Base-by-base conservation (phyloP, 2,888 invertebrate species). In the Chaitophorus viminalis region DNA sequence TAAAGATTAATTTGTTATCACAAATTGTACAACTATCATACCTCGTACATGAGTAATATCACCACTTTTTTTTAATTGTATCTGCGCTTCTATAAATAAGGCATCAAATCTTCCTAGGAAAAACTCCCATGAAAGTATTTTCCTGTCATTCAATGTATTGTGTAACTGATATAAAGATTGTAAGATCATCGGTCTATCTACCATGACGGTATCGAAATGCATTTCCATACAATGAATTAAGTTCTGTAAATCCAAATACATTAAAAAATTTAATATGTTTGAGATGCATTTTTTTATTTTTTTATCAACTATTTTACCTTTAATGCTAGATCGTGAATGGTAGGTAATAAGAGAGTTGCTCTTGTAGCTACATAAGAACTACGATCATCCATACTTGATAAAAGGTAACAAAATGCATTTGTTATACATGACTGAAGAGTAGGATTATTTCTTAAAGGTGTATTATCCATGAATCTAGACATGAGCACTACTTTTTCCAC, bases 131-230 rank as follows among this genome's bases (percentile, higher is more conserved):
- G 96, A 95, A 29, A 99, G 93, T 89, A 99, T 96, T 90, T 95
- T 94, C 77, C 98, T 93, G 91, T 98, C 97, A 90, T 96, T 96
- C 54, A 99, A 93, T 3, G 97, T 96, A 91, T 98, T 98, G 91
- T 98, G 97, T 11, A 99, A 93, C 91, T 99, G 97, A 91, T 98
- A 97, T 85, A 99, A 94, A 3, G 97, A 96, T 91, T 99, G 98
- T 72, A 99, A 93, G 54, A 99, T 97, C 94, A 99, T 96, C 0
- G 99, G 98, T 72, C 99, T 94, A 92, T 99, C 99, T 89, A 97
- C 95, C 89, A 99, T 98, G 89, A 99, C 98, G 89, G 96, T 94
- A 93, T 99, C 99, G 92, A 99, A 99, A 93, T 99, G 99, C 0
- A 97, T 96, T 93, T 99, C 99, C 92, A 99, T 92, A 92, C 99